Base-by-base conservation (phyloP, 2,888 invertebrate species). In the Atethmia centrago region DNA sequence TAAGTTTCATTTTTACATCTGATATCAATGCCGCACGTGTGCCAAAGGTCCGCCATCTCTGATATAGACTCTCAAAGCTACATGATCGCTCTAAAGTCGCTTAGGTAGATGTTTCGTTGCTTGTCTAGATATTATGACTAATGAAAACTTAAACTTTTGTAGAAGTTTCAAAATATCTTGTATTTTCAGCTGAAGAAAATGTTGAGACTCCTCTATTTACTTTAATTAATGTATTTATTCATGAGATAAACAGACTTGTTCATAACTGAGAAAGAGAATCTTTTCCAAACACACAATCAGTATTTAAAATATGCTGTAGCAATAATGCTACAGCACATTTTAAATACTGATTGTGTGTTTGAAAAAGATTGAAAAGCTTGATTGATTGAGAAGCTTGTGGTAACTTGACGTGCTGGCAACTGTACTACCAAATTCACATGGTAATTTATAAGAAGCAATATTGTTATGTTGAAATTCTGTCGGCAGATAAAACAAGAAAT, bases 71-170 rank as follows among this genome's bases (percentile, higher is more conserved):
- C 59, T 51, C 45, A 55, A 68, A 75, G 68, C 62, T 64, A 40
- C 19, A 75, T 85, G 55, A 80, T 79, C 72, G 56, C 68, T 73
- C 45, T 49, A 36, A 71, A 71, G 68, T 71, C 62, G 16, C 42
- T 71, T 64, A 40, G 25, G 64, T 56, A 69, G 67, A 77, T 65
- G 61, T 70, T 81, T 55, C 36, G n/a, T 64, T 85, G 45, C 61
- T 56, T 64, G 59, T 67, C 55, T 65, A 68, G 55, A 80, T 53
- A 72, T 28, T 19, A 55, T 70, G 45, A 55, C 53, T 74, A 47
- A 79, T 74, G 71, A 71, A 56, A 79, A 71, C 28, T 42, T 55
- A 25, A 77, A 55, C 40, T 71, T 56, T 70, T 9, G 42, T 42
- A 21, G 25, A 71, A 36, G 28, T 51, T 71, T 40, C 3, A 31